A percentile compares a stretch with the other conserved stretches of the same genome.
These are phyloP conservation scores for Alces alces DNA, from an alignment of 2,113 vertebrate genomes.

Conservation along the genomic window DNA sequence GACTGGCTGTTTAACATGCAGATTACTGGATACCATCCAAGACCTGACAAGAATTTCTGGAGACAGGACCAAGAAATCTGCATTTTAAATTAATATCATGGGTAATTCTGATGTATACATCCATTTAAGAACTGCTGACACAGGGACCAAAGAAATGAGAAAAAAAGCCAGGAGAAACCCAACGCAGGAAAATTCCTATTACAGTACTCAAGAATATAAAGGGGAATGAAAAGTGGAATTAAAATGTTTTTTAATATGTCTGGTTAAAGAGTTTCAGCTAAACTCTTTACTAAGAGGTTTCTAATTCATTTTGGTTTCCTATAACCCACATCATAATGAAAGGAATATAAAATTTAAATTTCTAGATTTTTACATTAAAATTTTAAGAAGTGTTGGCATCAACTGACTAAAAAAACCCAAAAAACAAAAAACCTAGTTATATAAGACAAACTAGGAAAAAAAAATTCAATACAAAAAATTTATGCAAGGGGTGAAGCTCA, in stretches of 20 bases:
- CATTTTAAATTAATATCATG: neutral
- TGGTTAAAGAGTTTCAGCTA: neutral
- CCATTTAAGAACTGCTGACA: neutral
- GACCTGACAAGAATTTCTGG: neutral
- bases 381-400: conserved; percentile 4
- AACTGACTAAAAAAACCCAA: neutral
- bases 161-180: neutral
- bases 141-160: neutral
- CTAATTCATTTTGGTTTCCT: neutral
- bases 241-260: neutral
- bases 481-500: neutral
- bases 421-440: neutral
- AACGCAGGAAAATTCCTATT: neutral
- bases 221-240: neutral
- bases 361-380: conserved; percentile 25
- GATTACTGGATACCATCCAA: neutral
- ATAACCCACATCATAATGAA: neutral
- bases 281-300: neutral
- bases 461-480: neutral
- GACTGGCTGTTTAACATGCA: neutral
- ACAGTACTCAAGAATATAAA: neutral
- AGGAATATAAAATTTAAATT: neutral
- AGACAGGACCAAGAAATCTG: neutral
- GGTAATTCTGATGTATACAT: neutral
- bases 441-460: neutral